Evolutionary conservation across 2,797 vertebrate species (phyloP), one percentile per base, ranked within the genome.

Genomic region (Enteromius unitaeniatus): DNA sequence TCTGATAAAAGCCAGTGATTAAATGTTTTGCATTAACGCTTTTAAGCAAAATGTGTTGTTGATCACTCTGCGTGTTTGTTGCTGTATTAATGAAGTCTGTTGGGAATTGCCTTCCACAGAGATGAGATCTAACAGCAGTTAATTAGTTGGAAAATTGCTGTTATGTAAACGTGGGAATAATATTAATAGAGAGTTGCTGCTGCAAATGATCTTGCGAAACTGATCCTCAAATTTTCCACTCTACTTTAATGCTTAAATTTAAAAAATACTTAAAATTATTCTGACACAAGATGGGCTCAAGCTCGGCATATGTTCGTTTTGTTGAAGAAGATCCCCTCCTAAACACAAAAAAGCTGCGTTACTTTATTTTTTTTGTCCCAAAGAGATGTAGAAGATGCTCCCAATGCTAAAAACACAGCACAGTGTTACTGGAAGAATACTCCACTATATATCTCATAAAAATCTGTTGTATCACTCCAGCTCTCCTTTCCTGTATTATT

Each of bases 71-170:
- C 86, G 86, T 78, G 78, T 90, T 79, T 87, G 62, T 83, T 79
- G 85, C 75, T 88, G 87, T 87, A 89, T 86, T 93, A 93, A 93
- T 93, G 84, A 85, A 85, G 89, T 88, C 91, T 82, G 83, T 70
- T 84, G 92, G 89, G 91, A 92, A 74, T 74, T 34, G 26, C 26
- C 68, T 34, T 79, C 64, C 62, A 37, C 62, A 53, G 62, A 68
- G 64, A 40, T 51, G 55, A 79, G 85, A 84, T 68, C 17, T 84
- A 89, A 85, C 83, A 86, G 75, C 69, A 49, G 68, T 82, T 74
- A 85, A 85, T 85, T 78, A 65, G 62, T 60, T 73, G 67, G 42
- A 88, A 83, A 78, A 77, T 68, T 60, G 79, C 81, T 76, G 76
- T 86, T 86, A 87, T 86, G 85, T 75, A 37, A 83, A 74, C 58